phyloP scores from a whole-genome alignment of 1,140 invertebrate genomes.

The Samia ricini region DNA sequence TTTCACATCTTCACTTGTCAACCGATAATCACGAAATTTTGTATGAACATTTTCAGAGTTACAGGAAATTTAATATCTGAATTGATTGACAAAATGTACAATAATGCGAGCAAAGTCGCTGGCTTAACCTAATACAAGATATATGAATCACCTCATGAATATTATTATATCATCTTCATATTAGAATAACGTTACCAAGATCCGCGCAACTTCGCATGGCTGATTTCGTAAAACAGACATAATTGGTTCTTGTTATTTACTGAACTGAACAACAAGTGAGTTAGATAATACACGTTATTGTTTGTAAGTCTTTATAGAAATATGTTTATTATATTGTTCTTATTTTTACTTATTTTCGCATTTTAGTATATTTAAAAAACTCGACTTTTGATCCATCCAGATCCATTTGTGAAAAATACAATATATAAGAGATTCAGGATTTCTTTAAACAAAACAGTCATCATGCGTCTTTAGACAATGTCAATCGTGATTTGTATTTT shows the following conservation, averaged over 20 bases:
- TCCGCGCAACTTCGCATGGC: slow-evolving; percentile 28
- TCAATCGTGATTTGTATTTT: background rate
- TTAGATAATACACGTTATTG: slow-evolving; percentile 28
- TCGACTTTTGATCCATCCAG: slow-evolving; percentile 8
- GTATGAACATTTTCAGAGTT: too few relatives aligned
- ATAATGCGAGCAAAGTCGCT: too few relatives aligned
- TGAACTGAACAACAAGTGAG: slow-evolving; percentile 21
- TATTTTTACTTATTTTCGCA: background rate
- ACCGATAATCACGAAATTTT: too few relatives aligned
- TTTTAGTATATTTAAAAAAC: background rate
- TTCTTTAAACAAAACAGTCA: slow-evolving; percentile 29
- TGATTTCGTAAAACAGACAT: slow-evolving; percentile 28
- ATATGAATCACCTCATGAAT: background rate
- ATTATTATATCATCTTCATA: slow-evolving; percentile 9
- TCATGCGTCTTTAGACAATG: too few relatives aligned
- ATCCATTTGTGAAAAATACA: slow-evolving; percentile 47
- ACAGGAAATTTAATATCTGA: too few relatives aligned
- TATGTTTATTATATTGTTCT: background rate
- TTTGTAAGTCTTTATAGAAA: slow-evolving; percentile 3
- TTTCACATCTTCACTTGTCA: too few relatives aligned
- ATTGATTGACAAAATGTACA: too few relatives aligned
- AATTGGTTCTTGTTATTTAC: slow-evolving; percentile 39
- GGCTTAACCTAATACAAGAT: too few relatives aligned
- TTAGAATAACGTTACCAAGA: slow-evolving; percentile 30
- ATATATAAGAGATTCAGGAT: slow-evolving; percentile 56